Evolutionary conservation across 2,113 vertebrate species (phyloP).

Genomic region (Muntiacus reevesi): DNA sequence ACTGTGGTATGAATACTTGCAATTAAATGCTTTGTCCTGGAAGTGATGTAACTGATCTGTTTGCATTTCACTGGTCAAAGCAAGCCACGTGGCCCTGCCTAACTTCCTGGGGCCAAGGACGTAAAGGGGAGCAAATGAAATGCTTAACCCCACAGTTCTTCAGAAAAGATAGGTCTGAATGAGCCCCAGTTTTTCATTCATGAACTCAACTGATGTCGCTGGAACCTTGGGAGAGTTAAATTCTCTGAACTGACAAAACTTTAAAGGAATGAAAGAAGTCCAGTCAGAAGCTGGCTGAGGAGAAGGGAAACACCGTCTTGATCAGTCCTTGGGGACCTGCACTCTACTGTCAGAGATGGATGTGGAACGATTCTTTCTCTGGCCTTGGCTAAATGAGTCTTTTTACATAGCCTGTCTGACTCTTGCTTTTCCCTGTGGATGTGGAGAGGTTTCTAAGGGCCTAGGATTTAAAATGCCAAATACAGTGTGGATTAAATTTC

Average conservation of each 20-base stretch:
- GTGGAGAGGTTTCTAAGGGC: background rate
- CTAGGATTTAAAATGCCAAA: constrained; percentile 18
- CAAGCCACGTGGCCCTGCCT: accelerated
- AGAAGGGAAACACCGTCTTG: background rate
- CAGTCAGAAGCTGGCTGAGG: background rate
- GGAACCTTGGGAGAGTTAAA: background rate
- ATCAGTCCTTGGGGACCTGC: background rate
- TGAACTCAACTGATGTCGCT: background rate
- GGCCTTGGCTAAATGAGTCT: background rate
- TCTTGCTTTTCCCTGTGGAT: background rate
- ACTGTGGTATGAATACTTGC: background rate
- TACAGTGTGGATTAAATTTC: background rate
- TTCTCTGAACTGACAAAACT: background rate
- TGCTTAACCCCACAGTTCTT: background rate
- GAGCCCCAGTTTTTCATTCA: background rate
- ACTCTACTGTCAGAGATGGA: background rate
- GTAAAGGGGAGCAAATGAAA: background rate
- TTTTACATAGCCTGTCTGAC: background rate
- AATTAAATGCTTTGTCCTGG: background rate
- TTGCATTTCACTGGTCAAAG: background rate
- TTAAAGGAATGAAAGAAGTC: background rate
- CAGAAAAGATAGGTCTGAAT: background rate
- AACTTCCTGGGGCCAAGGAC: background rate
- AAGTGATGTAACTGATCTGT: background rate
- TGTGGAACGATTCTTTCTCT: background rate